Conservation (phyloP, 2,888 invertebrate genomes). For the Pinctada fucata region DNA sequence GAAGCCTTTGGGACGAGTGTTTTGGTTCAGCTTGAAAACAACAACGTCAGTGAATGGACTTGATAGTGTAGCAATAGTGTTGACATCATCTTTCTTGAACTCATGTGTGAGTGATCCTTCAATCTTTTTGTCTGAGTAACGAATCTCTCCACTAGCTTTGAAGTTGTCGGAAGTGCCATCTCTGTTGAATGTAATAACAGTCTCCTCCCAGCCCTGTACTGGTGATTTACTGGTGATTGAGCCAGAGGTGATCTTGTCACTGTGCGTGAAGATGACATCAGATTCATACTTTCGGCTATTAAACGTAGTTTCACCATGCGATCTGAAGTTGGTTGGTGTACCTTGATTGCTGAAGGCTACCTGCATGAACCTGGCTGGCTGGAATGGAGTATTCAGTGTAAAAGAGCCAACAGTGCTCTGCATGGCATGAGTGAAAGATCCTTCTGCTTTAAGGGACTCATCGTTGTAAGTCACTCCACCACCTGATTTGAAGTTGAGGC, state of each 20-base stretch:
- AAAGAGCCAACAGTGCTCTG: constrained; percentile 37
- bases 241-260: neutral
- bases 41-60: constrained; percentile 49
- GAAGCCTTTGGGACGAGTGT: constrained; percentile 31
- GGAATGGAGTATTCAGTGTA: constrained; percentile 47
- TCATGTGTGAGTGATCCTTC: constrained; percentile 41
- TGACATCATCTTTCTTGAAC: constrained; percentile 36
- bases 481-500: constrained; percentile 44
- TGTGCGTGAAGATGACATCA: constrained; percentile 17
- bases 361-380: constrained; percentile 9
- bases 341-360: constrained; percentile 15
- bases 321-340: constrained; percentile 10
- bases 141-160: constrained; percentile 45
- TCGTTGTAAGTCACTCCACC: constrained; percentile 48
- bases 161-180: constrained; percentile 49
- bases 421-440: constrained; percentile 39
- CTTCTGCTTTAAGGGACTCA: constrained; percentile 36
- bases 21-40: constrained; percentile 26
- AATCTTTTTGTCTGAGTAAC: constrained; percentile 49
- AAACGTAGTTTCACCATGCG: constrained; percentile 22
- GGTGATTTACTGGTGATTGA: constrained; percentile 23
- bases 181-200: constrained; percentile 40
- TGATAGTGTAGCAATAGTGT: constrained; percentile 37
- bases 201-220: constrained; percentile 41
- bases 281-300: constrained; percentile 22